These are phyloP conservation scores for Enteromius fasciolatus DNA, from an alignment of 2,797 vertebrate genomes.

Conservation along the genomic window DNA sequence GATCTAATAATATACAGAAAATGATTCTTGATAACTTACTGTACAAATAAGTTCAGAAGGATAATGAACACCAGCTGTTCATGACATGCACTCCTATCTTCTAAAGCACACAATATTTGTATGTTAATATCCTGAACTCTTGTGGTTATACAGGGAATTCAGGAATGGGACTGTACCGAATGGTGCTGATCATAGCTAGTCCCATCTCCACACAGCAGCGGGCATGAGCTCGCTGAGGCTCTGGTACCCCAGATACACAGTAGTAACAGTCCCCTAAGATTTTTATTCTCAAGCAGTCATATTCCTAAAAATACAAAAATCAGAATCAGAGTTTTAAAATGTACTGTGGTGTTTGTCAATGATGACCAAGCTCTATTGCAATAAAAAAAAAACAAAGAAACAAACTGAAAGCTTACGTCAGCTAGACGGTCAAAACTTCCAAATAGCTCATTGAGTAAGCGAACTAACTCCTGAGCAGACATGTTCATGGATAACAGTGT, in stretches of 20 bases:
- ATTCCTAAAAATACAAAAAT: constrained; percentile 78
- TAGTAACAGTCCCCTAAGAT: constrained; percentile 98
- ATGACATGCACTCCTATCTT: not conserved
- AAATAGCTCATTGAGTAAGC: constrained; percentile 80
- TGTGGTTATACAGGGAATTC: not conserved
- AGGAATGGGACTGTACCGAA: constrained; percentile 75
- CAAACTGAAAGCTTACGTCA: constrained; percentile 65
- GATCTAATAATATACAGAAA: constrained; percentile 71
- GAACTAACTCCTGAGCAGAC: constrained; percentile 78
- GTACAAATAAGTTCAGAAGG: not conserved
- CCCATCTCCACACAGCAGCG: constrained; percentile 96
- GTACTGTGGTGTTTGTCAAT: too few species aligned
- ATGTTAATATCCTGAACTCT: not conserved
- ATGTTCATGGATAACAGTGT: constrained; percentile 79
- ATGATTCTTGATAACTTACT: constrained; percentile 16
- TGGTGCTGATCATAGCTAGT: constrained; percentile 94
- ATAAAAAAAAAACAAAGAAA: not conserved
- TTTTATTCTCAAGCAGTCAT: constrained; percentile 95
- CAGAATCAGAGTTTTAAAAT: not conserved
- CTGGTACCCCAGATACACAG: constrained; percentile 93
- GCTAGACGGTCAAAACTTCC: constrained; percentile 78
- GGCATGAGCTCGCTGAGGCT: constrained; percentile 93
- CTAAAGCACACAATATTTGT: constrained; percentile 4
- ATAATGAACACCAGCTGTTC: not conserved
- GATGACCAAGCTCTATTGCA: not conserved